Evolutionary conservation across 2,888 invertebrate genomes (phyloP).

Genomic region (Steinernema hermaphroditum): DNA sequence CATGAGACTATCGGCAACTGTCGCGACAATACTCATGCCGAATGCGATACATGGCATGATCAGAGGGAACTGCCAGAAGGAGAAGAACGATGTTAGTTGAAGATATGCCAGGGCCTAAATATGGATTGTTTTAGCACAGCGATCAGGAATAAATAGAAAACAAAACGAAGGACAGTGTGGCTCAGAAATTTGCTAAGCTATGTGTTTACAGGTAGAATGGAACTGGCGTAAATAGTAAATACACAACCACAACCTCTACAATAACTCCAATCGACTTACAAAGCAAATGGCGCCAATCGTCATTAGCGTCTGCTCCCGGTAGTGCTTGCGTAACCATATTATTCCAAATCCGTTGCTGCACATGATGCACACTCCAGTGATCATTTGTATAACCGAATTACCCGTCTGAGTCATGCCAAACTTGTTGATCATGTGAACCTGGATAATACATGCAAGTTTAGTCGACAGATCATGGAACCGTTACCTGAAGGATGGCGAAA

Average conservation of each 20-base stretch:
- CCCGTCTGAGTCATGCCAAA: constrained; percentile 47
- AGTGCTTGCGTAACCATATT: constrained; percentile 49
- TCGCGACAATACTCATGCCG: constrained; percentile 52
- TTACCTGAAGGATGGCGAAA: constrained; percentile 49
- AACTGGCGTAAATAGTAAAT: no score
- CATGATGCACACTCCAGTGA: constrained; percentile 50
- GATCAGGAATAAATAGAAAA: neutral
- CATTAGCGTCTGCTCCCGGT: constrained; percentile 51
- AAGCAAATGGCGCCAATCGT: constrained; percentile 45
- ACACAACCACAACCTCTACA: constrained; percentile 33
- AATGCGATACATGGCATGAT: constrained; percentile 51
- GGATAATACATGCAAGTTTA: constrained; percentile 33
- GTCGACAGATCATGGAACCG: neutral
- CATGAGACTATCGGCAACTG: constrained; percentile 49
- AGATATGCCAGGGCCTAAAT: constrained; percentile 33
- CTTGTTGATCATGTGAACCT: constrained; percentile 55
- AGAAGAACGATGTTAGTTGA: constrained; percentile 33
- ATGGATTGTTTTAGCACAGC: neutral
- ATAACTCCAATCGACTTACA: constrained; percentile 42
- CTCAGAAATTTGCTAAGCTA: neutral
- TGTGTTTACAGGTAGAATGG: no score
- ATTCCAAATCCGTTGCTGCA: constrained; percentile 55
- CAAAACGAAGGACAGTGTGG: neutral
- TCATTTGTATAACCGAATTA: constrained; percentile 51
- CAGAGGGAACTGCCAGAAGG: constrained; percentile 48